Evolutionary conservation across 2,888 invertebrate genomes (phyloP).

Genomic region (Dasysyrphus tricinctus): DNA sequence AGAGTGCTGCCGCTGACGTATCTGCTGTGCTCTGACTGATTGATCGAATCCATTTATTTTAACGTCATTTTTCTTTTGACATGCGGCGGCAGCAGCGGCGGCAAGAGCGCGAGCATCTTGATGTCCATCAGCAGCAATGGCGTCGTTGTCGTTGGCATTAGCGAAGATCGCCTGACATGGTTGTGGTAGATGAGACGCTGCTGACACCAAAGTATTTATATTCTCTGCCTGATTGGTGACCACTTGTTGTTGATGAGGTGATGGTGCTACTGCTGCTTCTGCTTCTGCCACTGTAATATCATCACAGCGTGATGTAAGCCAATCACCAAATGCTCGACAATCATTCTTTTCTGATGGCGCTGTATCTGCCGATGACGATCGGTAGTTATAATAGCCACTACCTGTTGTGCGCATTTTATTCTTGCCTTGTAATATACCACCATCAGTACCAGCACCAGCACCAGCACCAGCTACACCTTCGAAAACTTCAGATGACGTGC

Average conservation of each 20-base stretch:
- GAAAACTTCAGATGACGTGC: not conserved
- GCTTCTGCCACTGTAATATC: constrained; percentile 30
- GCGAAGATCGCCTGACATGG: constrained; percentile 26
- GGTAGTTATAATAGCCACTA: constrained; percentile 21
- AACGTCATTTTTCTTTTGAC: constrained; percentile 78
- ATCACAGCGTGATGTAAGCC: constrained; percentile 51
- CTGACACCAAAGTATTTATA: constrained; percentile 66
- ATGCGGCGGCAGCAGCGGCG: constrained; percentile 42
- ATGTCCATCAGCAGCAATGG: constrained; percentile 38
- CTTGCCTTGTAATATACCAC: constrained; percentile 14
- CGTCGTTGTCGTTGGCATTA: constrained; percentile 23
- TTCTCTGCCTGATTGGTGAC: constrained; percentile 46
- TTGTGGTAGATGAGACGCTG: constrained; percentile 57
- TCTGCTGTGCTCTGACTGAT: constrained; percentile 79
- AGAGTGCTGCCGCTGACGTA: constrained; percentile 27
- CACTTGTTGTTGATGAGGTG: constrained; percentile 12
- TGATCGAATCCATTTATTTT: constrained; percentile 82
- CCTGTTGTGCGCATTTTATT: constrained; percentile 3
- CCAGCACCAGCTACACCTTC: not conserved
- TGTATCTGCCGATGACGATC: not conserved
- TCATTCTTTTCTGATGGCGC: not conserved
- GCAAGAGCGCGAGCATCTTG: constrained; percentile 55
- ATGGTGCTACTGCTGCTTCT: constrained; percentile 2
- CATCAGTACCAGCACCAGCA: not conserved
- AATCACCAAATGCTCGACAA: constrained; percentile 39